Percentiles rank a stretch among this genome's conserved stretches.
Conservation (phyloP, 2,797 vertebrate genomes). For the Malacoctenus gilli region DNA sequence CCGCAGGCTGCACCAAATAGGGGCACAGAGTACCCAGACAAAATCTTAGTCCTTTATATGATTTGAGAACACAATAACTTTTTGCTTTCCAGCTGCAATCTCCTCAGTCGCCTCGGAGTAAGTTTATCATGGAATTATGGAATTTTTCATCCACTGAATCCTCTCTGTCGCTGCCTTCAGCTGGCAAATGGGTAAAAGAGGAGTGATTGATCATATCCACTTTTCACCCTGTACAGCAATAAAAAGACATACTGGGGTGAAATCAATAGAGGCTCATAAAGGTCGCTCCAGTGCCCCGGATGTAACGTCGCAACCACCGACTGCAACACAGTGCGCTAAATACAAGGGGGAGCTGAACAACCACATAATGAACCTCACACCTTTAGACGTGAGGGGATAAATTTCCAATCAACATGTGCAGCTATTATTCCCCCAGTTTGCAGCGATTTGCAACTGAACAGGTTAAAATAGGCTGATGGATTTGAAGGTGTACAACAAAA, state of each 20-base stretch:
- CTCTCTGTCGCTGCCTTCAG: slow-evolving; percentile 11
- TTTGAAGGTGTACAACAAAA: neutral
- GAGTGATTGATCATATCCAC: slow-evolving; percentile 54
- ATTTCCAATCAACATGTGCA: neutral
- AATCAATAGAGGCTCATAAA: slow-evolving; percentile 61
- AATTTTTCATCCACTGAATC: slow-evolving; percentile 16
- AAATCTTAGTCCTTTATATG: too few relatives aligned
- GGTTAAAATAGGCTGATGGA: neutral
- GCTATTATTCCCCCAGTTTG: neutral
- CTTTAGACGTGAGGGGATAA: neutral
- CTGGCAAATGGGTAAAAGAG: slow-evolving; percentile 36
- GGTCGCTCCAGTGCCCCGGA: slow-evolving; percentile 27
- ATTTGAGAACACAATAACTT: neutral
- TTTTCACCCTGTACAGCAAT: slow-evolving; percentile 47
- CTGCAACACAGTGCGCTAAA: slow-evolving; percentile 14
- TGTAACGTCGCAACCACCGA: slow-evolving; percentile 28
- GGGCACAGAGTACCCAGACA: neutral
- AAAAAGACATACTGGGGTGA: slow-evolving; percentile 44
- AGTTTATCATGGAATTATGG: slow-evolving; percentile 12
- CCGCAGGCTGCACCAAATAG: slow-evolving; percentile 7
- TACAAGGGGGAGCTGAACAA: neutral
- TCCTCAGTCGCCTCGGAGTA: neutral
- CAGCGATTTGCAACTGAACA: neutral
- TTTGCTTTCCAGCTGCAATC: neutral
- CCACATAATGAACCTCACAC: neutral